A percentile compares a stretch with the other conserved stretches of the same genome.
Evolutionary conservation across 2,113 vertebrate species (phyloP).

Genomic region (Rhinogobius similis): DNA sequence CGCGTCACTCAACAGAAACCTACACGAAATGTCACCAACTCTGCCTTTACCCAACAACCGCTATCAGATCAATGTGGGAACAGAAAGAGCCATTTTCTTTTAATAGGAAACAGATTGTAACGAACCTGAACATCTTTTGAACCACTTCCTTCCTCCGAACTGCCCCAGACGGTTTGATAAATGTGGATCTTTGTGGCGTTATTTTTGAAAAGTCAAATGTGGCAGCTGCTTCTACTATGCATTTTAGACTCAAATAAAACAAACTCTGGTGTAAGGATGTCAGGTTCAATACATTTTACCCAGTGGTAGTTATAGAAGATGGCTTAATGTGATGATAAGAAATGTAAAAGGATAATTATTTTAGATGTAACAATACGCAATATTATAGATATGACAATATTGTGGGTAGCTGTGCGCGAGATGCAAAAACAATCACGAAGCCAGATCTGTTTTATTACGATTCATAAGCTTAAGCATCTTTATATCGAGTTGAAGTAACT

Average conservation of each 20-base stretch:
- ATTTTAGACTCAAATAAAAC: too few relatives aligned
- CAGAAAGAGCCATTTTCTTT: slow-evolving; percentile 18
- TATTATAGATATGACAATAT: too few relatives aligned
- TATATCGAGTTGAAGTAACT: too few relatives aligned
- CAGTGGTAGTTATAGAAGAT: too few relatives aligned
- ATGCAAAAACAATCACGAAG: too few relatives aligned
- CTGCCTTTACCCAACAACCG: slow-evolving; percentile 7
- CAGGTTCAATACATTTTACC: not conserved
- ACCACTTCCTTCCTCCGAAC: slow-evolving; percentile 59
- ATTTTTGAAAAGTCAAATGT: slow-evolving; percentile 3
- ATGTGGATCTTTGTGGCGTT: not conserved
- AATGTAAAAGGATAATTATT: too few relatives aligned
- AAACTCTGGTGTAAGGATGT: not conserved
- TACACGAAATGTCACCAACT: slow-evolving; percentile 38
- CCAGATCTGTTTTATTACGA: too few relatives aligned
- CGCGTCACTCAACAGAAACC: slow-evolving; percentile 31
- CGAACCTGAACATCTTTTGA: slow-evolving; percentile 23
- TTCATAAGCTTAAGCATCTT: too few relatives aligned
- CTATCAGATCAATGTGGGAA: slow-evolving; percentile 16
- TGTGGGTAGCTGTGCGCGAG: too few relatives aligned
- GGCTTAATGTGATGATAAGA: too few relatives aligned
- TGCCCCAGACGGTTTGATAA: not conserved
- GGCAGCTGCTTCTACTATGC: not conserved
- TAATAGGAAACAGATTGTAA: slow-evolving; percentile 27
- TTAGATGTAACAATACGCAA: too few relatives aligned